Percentiles rank a stretch among this genome's conserved stretches.
Evolutionary conservation across 2,797 vertebrate genomes (phyloP).

Genomic region (Cryptoblepharus egeriae): DNA sequence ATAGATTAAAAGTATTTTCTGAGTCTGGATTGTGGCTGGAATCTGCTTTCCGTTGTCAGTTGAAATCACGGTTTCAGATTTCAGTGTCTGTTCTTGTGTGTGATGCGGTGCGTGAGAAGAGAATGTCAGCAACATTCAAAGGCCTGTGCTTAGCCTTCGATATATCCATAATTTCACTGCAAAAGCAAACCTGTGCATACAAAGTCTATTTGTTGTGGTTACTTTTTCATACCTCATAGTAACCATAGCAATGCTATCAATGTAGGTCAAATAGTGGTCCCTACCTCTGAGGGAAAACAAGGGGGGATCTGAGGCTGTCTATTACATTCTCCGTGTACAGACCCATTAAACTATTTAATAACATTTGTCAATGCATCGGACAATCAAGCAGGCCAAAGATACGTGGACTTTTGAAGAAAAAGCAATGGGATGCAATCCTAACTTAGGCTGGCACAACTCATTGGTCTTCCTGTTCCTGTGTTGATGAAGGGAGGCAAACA

Average conservation of each 20-base stretch:
- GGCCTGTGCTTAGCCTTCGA: not conserved
- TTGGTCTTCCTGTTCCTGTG: no score
- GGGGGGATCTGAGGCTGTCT: not conserved
- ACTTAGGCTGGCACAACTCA: no score
- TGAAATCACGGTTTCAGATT: conserved; percentile 10
- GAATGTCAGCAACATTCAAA: conserved; percentile 3
- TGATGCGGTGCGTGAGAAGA: no score
- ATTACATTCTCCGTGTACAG: no score
- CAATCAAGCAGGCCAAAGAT: not conserved
- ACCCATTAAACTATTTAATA: not conserved
- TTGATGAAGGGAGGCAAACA: no score
- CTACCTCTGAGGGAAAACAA: not conserved
- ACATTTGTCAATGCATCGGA: not conserved
- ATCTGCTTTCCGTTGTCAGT: not conserved
- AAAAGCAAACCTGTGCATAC: not conserved
- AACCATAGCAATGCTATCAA: conserved; percentile 8
- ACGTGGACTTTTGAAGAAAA: not conserved
- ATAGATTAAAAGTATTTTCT: not conserved
- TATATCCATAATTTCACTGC: not conserved
- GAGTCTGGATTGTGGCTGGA: not conserved
- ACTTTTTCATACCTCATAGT: conserved; percentile 8
- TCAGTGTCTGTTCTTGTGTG: not conserved
- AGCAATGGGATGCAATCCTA: not conserved
- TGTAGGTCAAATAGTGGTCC: not conserved
- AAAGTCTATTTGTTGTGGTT: conserved; percentile 6